Base-by-base conservation (phyloP, 2,113 vertebrate species). In the Agapornis roseicollis region DNA sequence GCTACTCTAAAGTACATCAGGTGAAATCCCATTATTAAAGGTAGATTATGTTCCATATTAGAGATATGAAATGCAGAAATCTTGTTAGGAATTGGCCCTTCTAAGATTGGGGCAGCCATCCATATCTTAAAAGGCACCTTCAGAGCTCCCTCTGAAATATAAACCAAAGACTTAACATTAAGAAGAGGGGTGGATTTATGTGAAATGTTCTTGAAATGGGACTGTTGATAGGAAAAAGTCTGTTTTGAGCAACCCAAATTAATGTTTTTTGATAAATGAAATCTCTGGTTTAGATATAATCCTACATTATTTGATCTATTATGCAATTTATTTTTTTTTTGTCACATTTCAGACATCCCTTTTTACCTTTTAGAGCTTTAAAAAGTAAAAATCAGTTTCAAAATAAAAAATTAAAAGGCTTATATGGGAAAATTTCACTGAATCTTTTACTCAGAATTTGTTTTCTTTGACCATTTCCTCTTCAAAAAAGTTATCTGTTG, bases 71-170 rank as follows among this genome's bases (percentile, higher is more conserved):
- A 70, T 24, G 19, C 1, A 79, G 6, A 22, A 50, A 17, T 53
- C 13, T 2, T 33, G 9, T 39, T 63, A 63, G 8, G 18, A 63
- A 76, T 22, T 13, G 13, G 4, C 24, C 3, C 15, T 77, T 64
- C 15, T 76, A 61, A 70, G 44, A 18, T 0, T 72, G 24, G 4
- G 14, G 1, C 47, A 79, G 15, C 23, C 37, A 44, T 29, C 7
- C 3, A 0, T 37, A 56, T 39, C 7, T 60, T 49, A 56, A 55
- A 81, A 14, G 20, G 4, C 0, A 0, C 31, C 16, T 60, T 42
- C 37, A 82, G 25, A 56, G 4, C 4, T 44, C 5, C 6, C 3
- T 69, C 49, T 84, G 44, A 82, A 89, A 89, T 25, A 6, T 61
- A 69, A 94, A 9, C 7, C 35, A 77, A 82, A 87, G 47, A 41